Evolutionary conservation across 2,797 vertebrate species (phyloP).

Genomic region (Chromis chromis): DNA sequence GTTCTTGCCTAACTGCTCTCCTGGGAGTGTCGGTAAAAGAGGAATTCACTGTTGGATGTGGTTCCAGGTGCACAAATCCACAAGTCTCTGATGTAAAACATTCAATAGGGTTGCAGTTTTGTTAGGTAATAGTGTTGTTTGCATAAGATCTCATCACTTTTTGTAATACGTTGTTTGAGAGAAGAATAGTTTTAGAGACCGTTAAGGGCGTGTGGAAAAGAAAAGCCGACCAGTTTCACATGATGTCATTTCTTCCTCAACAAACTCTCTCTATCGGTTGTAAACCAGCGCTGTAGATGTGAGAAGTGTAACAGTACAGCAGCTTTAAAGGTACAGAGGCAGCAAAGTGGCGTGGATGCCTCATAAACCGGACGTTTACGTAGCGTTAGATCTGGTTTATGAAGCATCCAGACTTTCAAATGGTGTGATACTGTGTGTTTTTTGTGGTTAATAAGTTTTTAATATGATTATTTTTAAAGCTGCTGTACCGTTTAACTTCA

Average conservation of each 20-base stretch:
- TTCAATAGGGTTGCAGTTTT: too few species aligned
- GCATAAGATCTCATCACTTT: too few species aligned
- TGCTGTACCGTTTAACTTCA: neutral
- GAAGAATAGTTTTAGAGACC: too few species aligned
- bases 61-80: too few species aligned
- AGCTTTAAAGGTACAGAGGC: neutral
- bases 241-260: neutral
- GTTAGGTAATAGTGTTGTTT: too few species aligned
- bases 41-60: too few species aligned
- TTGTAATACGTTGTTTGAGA: too few species aligned
- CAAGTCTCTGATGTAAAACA: too few species aligned
- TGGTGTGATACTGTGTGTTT: slow-evolving; percentile 3
- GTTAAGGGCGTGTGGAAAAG: too few species aligned
- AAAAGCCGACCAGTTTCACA: too few species aligned
- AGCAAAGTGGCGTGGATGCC: neutral
- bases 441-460: slow-evolving; percentile 42
- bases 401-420: slow-evolving; percentile 9
- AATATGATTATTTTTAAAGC: slow-evolving; percentile 10
- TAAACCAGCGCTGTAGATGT: neutral
- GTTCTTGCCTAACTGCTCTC: too few species aligned
- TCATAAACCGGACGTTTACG: slow-evolving; percentile 15
- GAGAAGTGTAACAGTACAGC: neutral
- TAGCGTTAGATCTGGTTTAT: slow-evolving; percentile 15
- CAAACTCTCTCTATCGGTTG: neutral
- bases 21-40: too few species aligned